phyloP scores from a whole-genome alignment of 2,797 vertebrate genomes.

The Chloroceryle inda region DNA sequence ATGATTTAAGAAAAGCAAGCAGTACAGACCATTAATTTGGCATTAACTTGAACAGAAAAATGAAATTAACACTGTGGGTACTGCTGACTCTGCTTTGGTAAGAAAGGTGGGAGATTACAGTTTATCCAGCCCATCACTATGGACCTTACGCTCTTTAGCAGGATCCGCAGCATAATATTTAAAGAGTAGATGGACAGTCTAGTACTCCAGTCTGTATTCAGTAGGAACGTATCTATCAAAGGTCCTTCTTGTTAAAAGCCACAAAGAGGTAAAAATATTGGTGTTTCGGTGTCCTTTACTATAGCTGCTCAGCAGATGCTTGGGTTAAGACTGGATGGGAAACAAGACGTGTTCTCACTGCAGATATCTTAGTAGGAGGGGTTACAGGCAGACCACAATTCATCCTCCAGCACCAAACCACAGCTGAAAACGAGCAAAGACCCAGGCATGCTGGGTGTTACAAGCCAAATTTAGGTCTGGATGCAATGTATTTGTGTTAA shows the following conservation, averaged over 20 bases:
- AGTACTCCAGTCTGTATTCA: not conserved
- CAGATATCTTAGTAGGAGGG: not conserved
- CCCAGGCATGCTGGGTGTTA: not conserved
- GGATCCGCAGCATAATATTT: not conserved
- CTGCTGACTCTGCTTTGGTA: not conserved
- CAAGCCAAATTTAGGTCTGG: not conserved
- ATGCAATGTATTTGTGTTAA: not conserved
- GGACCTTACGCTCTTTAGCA: not conserved
- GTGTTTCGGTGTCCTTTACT: not conserved
- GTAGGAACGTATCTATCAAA: not conserved
- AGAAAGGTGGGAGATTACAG: not conserved
- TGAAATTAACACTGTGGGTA: not conserved
- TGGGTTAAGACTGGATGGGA: not conserved
- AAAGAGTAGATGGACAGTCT: not conserved
- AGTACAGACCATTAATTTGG: not conserved
- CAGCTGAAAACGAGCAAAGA: not conserved
- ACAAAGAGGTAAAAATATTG: not conserved
- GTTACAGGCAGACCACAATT: not conserved
- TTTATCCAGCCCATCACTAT: not conserved
- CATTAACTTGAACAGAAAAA: not conserved
- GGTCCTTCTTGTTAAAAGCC: not conserved
- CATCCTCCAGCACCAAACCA: not conserved
- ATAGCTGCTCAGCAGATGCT: not conserved
- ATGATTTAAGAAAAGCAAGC: not conserved
- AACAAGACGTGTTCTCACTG: not conserved